Conservation (phyloP, 2,888 invertebrate genomes). For the Linyphia triangularis region DNA sequence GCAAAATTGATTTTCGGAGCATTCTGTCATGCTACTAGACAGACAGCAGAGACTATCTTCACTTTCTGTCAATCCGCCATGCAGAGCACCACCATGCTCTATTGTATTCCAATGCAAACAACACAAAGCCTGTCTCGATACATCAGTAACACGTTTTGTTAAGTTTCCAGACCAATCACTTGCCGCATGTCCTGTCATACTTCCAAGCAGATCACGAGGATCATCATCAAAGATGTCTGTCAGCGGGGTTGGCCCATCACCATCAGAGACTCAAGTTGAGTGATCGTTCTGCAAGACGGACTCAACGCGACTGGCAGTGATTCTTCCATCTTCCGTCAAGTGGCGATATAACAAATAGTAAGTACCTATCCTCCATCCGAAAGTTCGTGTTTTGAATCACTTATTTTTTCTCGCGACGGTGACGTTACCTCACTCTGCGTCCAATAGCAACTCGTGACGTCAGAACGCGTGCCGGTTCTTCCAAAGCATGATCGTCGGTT, state of each 20-base stretch:
- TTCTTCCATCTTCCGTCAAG: constrained; percentile 29
- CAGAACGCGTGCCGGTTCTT: constrained; percentile 63
- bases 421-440: constrained; percentile 61
- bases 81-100: not conserved
- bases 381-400: constrained; percentile 63
- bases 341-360: not conserved
- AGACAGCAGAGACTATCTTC: not conserved
- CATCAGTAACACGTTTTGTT: not conserved
- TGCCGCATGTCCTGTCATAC: not conserved
- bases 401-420: constrained; percentile 49
- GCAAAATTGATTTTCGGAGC: too few relatives aligned
- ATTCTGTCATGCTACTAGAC: not conserved
- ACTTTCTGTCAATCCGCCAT: not conserved
- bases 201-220: not conserved
- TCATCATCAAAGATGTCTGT: not conserved
- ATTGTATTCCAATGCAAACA: too few relatives aligned
- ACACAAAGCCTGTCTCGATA: not conserved
- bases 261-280: not conserved
- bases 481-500: constrained; percentile 48
- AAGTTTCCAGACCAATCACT: constrained; percentile 4
- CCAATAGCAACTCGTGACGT: constrained; percentile 68
- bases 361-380: constrained; percentile 29
- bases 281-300: not conserved
- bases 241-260: not conserved
- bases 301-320: not conserved